A percentile compares a stretch with the other conserved stretches of the same genome.
These are phyloP conservation scores for Laspeyria flexula DNA, from an alignment of 2,888 invertebrate genomes.

Conservation along the genomic window DNA sequence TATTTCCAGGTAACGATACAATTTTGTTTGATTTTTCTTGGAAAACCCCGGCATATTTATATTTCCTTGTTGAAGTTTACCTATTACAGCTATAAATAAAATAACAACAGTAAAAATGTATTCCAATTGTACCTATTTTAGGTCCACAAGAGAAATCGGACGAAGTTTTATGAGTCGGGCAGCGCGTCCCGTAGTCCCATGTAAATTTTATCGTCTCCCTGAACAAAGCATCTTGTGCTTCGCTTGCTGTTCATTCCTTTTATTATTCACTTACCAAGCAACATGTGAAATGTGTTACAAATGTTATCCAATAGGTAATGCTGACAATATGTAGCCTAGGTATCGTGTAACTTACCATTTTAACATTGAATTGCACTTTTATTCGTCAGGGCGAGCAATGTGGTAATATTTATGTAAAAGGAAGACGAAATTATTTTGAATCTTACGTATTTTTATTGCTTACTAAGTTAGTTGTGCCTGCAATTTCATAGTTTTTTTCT, in stretches of 20 bases:
- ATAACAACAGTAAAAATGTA: conserved; percentile 37
- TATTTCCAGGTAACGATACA: neutral
- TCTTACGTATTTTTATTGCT: too few species aligned
- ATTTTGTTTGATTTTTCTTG: neutral
- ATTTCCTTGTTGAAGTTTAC: conserved; percentile 9
- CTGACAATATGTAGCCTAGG: conserved; percentile 9
- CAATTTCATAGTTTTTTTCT: too few species aligned
- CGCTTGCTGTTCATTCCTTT: conserved; percentile 47
- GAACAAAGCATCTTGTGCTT: conserved; percentile 54
- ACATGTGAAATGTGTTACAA: conserved; percentile 44
- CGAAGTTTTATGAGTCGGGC: conserved; percentile 59
- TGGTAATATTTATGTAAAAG: neutral
- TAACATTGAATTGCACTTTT: conserved; percentile 9
- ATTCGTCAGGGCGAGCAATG: neutral
- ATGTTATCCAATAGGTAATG: conserved; percentile 19
- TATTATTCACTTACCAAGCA: conserved; percentile 62
- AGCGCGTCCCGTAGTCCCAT: conserved; percentile 59
- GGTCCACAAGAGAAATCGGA: conserved; percentile 45
- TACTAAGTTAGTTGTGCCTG: too few species aligned
- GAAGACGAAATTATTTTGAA: neutral
- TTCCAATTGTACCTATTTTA: conserved; percentile 39
- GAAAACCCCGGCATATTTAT: neutral
- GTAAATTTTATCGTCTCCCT: conserved; percentile 69
- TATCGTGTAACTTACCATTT: conserved; percentile 8
- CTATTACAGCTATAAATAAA: conserved; percentile 41